Evolutionary conservation across 1,140 invertebrate genomes (phyloP), one percentile per base, ranked within the genome.

Genomic region (Sitophilus oryzae): DNA sequence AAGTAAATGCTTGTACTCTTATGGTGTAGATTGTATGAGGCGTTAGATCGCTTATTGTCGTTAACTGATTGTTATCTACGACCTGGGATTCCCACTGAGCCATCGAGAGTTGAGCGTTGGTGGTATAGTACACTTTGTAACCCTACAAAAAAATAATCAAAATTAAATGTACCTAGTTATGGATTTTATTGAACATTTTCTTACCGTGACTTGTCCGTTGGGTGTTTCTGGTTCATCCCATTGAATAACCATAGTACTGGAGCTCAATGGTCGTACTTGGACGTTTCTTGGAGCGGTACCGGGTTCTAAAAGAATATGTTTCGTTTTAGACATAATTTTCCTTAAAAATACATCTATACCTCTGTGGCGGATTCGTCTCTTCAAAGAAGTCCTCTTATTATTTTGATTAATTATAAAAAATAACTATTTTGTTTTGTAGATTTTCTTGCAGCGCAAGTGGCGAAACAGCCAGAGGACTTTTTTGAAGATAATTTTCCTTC

Each of bases 161-260:
- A 6, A 6, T 15, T 15, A 40, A 20, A 6, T 6, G 38, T 40
- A 6, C 14, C 38, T 15, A 6, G 25, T n/a, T n/a, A n/a, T 30
- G 25, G 5, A 6, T 3, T 36, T 43, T 56, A 25, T 5, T 25
- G 38, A n/a, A 10, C 10, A 44, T 25, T 14, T 30, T 15, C 23
- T 1, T 77, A 96, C 93, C 74, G 89, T 93, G 52, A 98, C 91
- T 83, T 93, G 88, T 61, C 95, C 96, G 74, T 98, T 97, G 14
- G 94, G 92, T 60, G 88, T 93, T 72, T 96, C 92, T 16, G 95
- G 95, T 70, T 93, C 91, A 67, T 94, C 88, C 96, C 96, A 99
- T 66, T 95, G 91, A 65, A 99, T 93, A 49, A 83, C 85, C 83
- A 98, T 92, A 14, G 93, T 97, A 67, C 84, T 93, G 11, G 93